These are phyloP conservation scores for Alethe castanea DNA, from an alignment of 2,113 vertebrate species.

Conservation along the genomic window DNA sequence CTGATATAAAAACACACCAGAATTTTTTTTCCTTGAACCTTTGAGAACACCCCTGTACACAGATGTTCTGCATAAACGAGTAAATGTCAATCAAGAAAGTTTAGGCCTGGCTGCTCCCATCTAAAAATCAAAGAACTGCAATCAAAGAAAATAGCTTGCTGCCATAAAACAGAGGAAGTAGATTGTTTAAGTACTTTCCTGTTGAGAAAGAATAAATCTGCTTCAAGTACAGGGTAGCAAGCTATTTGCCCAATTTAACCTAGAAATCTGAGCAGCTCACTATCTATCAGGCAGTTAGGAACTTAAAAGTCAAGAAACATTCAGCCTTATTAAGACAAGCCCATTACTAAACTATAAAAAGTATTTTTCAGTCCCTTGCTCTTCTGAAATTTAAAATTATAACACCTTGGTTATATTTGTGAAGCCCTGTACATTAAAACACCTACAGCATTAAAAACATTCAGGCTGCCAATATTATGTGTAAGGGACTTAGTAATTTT, in stretches of 20 bases:
- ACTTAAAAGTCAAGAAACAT: not conserved
- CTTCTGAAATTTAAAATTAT: not conserved
- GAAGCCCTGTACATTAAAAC: not conserved
- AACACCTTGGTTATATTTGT: rapidly evolving
- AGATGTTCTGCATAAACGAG: not conserved
- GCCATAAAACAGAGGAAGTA: not conserved
- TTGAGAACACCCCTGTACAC: not conserved
- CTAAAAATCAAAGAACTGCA: not conserved
- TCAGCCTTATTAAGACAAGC: not conserved
- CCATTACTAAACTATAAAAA: not conserved
- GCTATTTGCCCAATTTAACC: not conserved
- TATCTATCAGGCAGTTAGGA: not conserved
- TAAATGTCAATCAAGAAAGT: not conserved
- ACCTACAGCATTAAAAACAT: rapidly evolving
- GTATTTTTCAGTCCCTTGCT: not conserved
- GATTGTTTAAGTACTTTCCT: not conserved
- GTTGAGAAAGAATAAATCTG: not conserved
- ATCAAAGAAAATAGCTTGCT: not conserved
- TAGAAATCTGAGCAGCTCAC: not conserved
- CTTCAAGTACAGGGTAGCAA: not conserved
- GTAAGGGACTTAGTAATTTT: rapidly evolving
- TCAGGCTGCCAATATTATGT: rapidly evolving
- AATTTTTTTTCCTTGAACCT: not conserved
- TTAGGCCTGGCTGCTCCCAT: not conserved
- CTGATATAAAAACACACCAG: not conserved